A percentile compares a stretch with the other conserved stretches of the same genome.
Evolutionary conservation across 1,140 invertebrate species (phyloP).

Genomic region (Diploscapter pachys): DNA sequence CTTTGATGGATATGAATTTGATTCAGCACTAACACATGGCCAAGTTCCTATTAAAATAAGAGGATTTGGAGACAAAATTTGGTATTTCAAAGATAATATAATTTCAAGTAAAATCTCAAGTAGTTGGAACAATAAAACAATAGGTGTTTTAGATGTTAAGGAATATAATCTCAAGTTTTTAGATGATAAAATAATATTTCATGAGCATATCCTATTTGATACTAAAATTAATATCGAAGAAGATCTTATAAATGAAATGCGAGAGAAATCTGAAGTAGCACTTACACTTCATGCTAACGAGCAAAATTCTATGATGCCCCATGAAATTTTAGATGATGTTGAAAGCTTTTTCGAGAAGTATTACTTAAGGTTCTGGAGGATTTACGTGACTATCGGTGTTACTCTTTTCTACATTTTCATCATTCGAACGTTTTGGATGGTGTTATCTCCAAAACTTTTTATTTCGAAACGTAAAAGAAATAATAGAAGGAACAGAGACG

Average conservation of each 20-base stretch:
- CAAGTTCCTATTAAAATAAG: constrained; percentile 40
- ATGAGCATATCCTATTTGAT: constrained; percentile 29
- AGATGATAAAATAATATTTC: constrained; percentile 35
- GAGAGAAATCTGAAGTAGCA: constrained; percentile 34
- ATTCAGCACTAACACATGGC: too few relatives aligned
- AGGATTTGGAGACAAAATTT: constrained; percentile 38
- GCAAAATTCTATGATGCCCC: constrained; percentile 24
- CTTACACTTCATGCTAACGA: constrained; percentile 29
- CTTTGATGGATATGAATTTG: too few relatives aligned
- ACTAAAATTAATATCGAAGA: constrained; percentile 37
- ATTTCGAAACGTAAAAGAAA: constrained; percentile 34
- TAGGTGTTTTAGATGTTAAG: constrained; percentile 19
- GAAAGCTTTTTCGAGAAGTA: constrained; percentile 37
- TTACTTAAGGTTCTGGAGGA: constrained; percentile 41
- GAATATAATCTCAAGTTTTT: constrained; percentile 35
- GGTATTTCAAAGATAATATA: constrained; percentile 37
- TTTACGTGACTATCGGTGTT: constrained; percentile 40
- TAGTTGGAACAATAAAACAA: constrained; percentile 19
- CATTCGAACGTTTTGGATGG: constrained; percentile 34
- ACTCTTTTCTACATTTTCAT: constrained; percentile 38
- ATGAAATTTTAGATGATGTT: constrained; percentile 38
- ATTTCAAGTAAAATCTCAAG: constrained; percentile 32
- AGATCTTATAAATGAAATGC: constrained; percentile 36
- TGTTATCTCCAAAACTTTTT: constrained; percentile 31
- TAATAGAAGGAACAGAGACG: constrained; percentile 2